Percentiles rank a stretch among this genome's conserved stretches.
phyloP scores from a whole-genome alignment of 1,140 invertebrate genomes.

The Saccostrea cuccullata region DNA sequence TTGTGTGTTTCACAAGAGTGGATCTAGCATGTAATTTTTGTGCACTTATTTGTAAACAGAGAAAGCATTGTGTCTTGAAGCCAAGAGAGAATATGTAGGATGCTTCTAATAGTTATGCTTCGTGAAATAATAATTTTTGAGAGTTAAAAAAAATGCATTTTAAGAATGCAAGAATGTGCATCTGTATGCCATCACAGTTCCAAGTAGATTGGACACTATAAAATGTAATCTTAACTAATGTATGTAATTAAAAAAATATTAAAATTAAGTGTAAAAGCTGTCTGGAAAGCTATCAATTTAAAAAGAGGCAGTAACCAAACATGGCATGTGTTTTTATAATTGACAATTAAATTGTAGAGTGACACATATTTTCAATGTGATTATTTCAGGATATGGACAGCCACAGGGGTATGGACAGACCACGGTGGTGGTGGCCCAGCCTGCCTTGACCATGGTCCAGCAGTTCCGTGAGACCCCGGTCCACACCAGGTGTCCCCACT shows the following conservation, averaged over 20 bases:
- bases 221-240: background rate
- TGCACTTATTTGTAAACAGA: too few species aligned
- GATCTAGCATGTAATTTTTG: too few species aligned
- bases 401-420: slow-evolving; percentile 51
- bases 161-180: too few species aligned
- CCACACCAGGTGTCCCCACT: slow-evolving; percentile 72
- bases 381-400: slow-evolving; percentile 31
- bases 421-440: slow-evolving; percentile 67
- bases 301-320: background rate
- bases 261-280: background rate
- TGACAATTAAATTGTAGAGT: background rate
- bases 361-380: background rate
- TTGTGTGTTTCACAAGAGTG: too few species aligned
- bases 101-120: too few species aligned
- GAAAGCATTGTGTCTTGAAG: too few species aligned
- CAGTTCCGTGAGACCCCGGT: slow-evolving; percentile 72
- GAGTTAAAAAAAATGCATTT: too few species aligned
- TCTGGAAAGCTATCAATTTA: background rate
- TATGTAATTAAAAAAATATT: background rate
- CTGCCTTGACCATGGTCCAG: slow-evolving; percentile 62
- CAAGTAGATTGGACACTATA: too few species aligned
- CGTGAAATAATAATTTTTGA: too few species aligned
- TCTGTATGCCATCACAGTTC: too few species aligned
- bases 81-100: too few species aligned
- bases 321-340: background rate